Evolutionary conservation across 2,113 vertebrate genomes (phyloP), one percentile per base, ranked within the genome.

Genomic region (Galbula dea): DNA sequence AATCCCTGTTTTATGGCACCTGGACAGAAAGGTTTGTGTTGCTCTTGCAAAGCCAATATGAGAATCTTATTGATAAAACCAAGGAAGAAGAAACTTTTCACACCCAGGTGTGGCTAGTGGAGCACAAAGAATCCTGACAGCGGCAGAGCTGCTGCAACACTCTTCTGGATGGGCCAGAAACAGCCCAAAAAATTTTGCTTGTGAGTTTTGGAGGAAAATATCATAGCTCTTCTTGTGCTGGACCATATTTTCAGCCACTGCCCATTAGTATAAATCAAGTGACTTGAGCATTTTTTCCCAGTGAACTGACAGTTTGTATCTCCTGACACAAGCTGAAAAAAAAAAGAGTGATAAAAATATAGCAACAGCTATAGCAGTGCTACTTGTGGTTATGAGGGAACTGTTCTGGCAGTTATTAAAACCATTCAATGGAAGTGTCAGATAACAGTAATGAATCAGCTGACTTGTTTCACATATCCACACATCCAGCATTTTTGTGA

Each of bases 401-500:
- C 55, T 57, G n/a, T 48, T 55, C 55, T 86, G 73, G 39, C 37
- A 83, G 67, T 79, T 90, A 78, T 46, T 91, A 88, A 90, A 95
- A 75, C 59, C 54, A 73, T 88, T 65, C 55, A 69, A 36, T 0
- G 26, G 37, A 71, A 90, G 59, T 69, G 73, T 88, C 77, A 90
- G 86, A n/a, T 62, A 94, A 74, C n/a, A 92, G 45, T 57, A 88
- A 81, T 73, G 88, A 73, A 92, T 83, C 69, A 86, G 55, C 23
- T 63, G 39, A 61, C 46, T 69, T 68, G 26, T 79, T 83, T 88
- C 69, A 73, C 55, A 45, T 49, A 90, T 37, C 68, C 65, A 80
- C 51, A 74, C 32, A 77, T 61, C 19, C 59, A 37, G 19, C 19
- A 21, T 4, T 79, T 75, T 22, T 79, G 36, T 48, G 43, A 85